Evolutionary conservation across 2,888 invertebrate species (phyloP).

Genomic region (Pegoplata infirma): DNA sequence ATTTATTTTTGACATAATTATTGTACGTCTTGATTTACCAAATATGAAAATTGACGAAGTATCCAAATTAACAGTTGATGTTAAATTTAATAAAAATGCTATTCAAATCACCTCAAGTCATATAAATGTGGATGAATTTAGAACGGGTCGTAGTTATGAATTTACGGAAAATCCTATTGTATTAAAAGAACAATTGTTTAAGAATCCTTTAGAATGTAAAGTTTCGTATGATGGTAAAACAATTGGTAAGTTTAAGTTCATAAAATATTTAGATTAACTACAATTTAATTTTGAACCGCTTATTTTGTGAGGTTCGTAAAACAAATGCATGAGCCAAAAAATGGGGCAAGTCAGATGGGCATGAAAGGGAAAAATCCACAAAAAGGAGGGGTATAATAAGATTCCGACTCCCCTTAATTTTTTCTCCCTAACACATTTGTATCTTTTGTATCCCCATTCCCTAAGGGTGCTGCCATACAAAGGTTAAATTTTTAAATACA

Average conservation of each 20-base stretch:
- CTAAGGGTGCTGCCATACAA: too few relatives aligned
- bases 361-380: too few relatives aligned
- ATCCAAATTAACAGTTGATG: conserved; percentile 60
- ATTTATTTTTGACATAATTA: conserved; percentile 69
- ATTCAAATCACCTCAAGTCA: conserved; percentile 69
- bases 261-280: too few relatives aligned
- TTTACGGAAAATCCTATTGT: conserved; percentile 63
- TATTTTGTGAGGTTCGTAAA: too few relatives aligned
- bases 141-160: conserved; percentile 65
- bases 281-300: too few relatives aligned
- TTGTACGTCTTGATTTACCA: conserved; percentile 65
- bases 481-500: too few relatives aligned
- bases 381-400: too few relatives aligned
- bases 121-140: conserved; percentile 72
- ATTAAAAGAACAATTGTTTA: conserved; percentile 63
- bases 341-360: too few relatives aligned
- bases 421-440: too few relatives aligned
- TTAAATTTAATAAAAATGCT: conserved; percentile 64
- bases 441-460: too few relatives aligned
- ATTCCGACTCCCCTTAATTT: too few relatives aligned
- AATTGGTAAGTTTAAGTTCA: conserved; percentile 32
- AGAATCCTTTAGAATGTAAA: conserved; percentile 67
- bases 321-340: too few relatives aligned
- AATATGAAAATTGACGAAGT: conserved; percentile 45
- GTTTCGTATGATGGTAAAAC: conserved; percentile 66